Base-by-base conservation (phyloP, 2,888 invertebrate species). In the Papilio gigon region DNA sequence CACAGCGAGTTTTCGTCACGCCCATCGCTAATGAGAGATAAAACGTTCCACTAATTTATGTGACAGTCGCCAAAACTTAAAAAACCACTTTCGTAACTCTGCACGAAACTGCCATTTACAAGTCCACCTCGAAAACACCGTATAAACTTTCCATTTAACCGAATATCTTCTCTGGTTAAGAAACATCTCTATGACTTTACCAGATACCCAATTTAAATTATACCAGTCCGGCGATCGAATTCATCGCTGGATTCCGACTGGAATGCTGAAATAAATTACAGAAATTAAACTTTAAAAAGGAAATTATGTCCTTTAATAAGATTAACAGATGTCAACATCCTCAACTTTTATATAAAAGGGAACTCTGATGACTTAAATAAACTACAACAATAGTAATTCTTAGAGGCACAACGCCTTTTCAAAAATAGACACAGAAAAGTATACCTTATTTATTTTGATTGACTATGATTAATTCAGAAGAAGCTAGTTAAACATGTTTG, bases 61-160 rank as follows among this genome's bases (percentile, higher is more conserved):
- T 84, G 80, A 75, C 79, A 80, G 81, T 87, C 85, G 87, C 86
- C 84, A 85, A 88, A 89, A 82, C 84, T 84, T 81, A 84, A 84
- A 84, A 86, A 81, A 77, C 78, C 76, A 77, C 76, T 88, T 87
- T 84, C 85, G 88, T 80, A 86, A 89, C 76, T 68, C 71, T 71
- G 67, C 77, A 78, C 75, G 79, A 80, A 82, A 83, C 82, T 82
- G 74, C 77, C 77, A 77, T 75, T 65, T 68, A 71, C 72, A 71
- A 70, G 71, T 70, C 72, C 69, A 71, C 73, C 72, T 74, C 68
- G 71, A 69, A 73, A 74, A 70, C 71, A 70, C 62, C 63, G 68
- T 69, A 68, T 64, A 73, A 72, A 73, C 75, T 73, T 76, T 75
- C 72, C 72, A 73, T 72, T 70, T 70, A 66, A 50, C 56, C 40